Percentiles rank a stretch among this genome's conserved stretches.
phyloP scores from a whole-genome alignment of 1,140 invertebrate species.

The Panulirus ornatus region DNA sequence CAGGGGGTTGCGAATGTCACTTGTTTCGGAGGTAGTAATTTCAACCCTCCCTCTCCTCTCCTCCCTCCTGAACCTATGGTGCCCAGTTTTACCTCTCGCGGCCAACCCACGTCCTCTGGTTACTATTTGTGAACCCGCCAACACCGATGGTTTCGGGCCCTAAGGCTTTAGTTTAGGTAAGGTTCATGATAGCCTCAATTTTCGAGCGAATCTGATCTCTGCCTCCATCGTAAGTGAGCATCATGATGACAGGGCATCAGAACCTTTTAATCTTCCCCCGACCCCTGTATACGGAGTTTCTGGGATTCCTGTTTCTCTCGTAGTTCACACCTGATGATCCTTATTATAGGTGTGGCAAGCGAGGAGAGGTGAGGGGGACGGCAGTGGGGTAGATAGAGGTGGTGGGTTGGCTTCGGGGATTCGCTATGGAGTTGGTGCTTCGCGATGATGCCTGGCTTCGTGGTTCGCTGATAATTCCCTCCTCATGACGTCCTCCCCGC shows the following conservation, averaged over 20 bases:
- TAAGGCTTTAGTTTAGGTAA: slow-evolving; percentile 11
- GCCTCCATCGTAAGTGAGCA: slow-evolving; percentile 32
- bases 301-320: slow-evolving; percentile 53
- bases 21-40: slow-evolving; percentile 58
- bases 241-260: slow-evolving; percentile 28
- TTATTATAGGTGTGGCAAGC: slow-evolving; percentile 44
- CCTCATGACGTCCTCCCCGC: neutral
- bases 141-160: slow-evolving; percentile 50
- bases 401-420: neutral
- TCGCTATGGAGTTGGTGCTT: slow-evolving; percentile 2
- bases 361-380: neutral
- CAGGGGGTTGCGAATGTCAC: slow-evolving; percentile 45
- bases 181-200: neutral
- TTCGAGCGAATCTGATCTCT: slow-evolving; percentile 49
- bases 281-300: slow-evolving; percentile 19
- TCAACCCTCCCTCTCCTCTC: slow-evolving; percentile 34
- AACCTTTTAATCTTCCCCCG: slow-evolving; percentile 54
- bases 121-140: slow-evolving; percentile 55
- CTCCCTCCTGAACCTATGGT: slow-evolving; percentile 41
- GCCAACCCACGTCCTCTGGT: slow-evolving; percentile 44
- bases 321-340: slow-evolving; percentile 50
- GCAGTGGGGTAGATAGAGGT: neutral
- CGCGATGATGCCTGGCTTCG: no score
- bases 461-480: no score
- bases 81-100: slow-evolving; percentile 49